These are phyloP conservation scores for Ichneumoninae sp. DNA, from an alignment of 2,888 invertebrate species.

Conservation along the genomic window DNA sequence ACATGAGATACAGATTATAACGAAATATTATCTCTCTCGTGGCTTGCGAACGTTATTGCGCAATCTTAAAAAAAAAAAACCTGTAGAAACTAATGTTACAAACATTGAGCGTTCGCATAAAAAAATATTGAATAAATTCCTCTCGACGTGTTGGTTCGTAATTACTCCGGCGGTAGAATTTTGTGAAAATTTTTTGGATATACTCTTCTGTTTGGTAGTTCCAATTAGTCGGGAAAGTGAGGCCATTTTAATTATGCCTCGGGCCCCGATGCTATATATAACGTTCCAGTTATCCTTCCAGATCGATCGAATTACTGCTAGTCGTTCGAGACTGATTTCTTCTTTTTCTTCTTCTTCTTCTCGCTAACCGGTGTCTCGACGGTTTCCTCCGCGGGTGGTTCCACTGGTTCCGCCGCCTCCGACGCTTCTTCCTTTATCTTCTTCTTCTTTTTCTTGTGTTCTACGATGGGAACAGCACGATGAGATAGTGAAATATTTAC, in stretches of 20 bases:
- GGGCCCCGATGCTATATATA: background rate
- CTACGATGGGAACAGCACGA: constrained; percentile 62
- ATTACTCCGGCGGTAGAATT: background rate
- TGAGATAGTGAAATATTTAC: constrained; percentile 22
- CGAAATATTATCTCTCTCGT: constrained; percentile 38
- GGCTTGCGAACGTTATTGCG: background rate
- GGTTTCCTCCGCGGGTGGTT: constrained; percentile 70
- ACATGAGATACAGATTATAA: constrained; percentile 25
- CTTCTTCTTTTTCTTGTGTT: constrained; percentile 82
- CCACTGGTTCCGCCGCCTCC: constrained; percentile 70
- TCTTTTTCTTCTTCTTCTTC: constrained; percentile 87
- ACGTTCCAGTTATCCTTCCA: background rate
- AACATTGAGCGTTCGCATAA: constrained; percentile 42
- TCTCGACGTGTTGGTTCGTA: background rate
- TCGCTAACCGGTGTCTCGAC: constrained; percentile 82
- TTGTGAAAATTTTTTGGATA: background rate
- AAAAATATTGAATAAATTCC: constrained; percentile 50
- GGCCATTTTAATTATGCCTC: constrained; percentile 11
- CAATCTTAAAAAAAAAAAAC: constrained; percentile 13
- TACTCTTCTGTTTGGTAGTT: constrained; percentile 11
- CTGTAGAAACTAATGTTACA: constrained; percentile 37
- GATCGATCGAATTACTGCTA: constrained; percentile 50
- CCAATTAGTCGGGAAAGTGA: background rate
- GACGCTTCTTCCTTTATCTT: constrained; percentile 81
- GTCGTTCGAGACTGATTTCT: constrained; percentile 83